Base-by-base conservation (phyloP, 2,113 vertebrate genomes). In the Cebus imitator region DNA sequence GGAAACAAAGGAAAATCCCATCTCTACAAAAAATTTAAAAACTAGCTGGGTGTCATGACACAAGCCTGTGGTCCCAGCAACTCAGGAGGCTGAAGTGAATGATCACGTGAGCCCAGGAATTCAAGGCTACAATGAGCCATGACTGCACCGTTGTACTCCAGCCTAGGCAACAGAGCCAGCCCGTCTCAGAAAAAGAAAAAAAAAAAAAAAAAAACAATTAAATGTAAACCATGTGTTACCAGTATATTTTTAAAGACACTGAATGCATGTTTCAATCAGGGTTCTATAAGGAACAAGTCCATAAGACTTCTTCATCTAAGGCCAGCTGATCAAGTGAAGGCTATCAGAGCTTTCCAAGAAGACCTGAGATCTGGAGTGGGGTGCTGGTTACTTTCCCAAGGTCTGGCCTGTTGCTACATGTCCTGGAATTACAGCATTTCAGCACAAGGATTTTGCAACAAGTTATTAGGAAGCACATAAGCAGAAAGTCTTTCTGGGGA, bases 351-450 rank as follows among this genome's bases (percentile, higher is more conserved):
- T 57, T 73, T 76, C 61, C 83, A 66, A 21, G 52, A 76, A 89
- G 83, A 68, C 45, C 78, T 32, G 72, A 66, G 64, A 43, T 84
- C 80, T 18, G 9, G 0, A 12, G 27, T 20, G 2, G 76, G 48
- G 58, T 30, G 45, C 3, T 66, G 55, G 82, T 18, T 61, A 3
- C 80, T 27, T 70, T 95, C 91, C 94, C 91, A 96, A 85, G 75
- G 76, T 16, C 75, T 40, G 90, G n/a, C 94, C 86, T 95, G 93
- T 95, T 57, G 21, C 55, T 80, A 95, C 96, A 98, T 87, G 92
- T 87, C 82, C 70, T 64, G 14, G 64, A 75, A 32, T 91, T 91
- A 80, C 58, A 79, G 48, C 93, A 68, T 61, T 70, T 94, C 7
- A 76, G 72, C 95, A 66, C 25, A 90, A 80, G 55, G 45, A 85